These are phyloP conservation scores for Sceloporus undulatus DNA, from an alignment of 2,113 vertebrate species.

Conservation along the genomic window DNA sequence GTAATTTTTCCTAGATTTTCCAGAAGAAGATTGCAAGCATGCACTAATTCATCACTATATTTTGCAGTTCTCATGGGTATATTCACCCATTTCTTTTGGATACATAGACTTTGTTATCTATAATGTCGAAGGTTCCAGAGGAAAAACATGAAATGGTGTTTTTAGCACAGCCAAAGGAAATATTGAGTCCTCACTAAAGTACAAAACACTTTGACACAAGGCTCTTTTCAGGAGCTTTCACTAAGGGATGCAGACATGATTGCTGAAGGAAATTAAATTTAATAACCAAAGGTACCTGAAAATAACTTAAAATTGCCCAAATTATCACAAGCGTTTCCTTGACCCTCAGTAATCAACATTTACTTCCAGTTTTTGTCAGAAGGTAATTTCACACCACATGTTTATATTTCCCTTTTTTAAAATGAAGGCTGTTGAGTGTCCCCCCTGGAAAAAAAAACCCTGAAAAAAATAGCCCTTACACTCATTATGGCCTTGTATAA, in stretches of 20 bases:
- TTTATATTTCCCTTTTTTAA: constrained; percentile 55
- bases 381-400: constrained; percentile 50
- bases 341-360: constrained; percentile 54
- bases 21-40: constrained; percentile 51
- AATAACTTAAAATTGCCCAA: constrained; percentile 44
- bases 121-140: constrained; percentile 65
- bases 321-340: constrained; percentile 56
- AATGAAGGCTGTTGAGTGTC: constrained; percentile 40
- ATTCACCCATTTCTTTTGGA: constrained; percentile 71
- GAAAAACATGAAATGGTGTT: constrained; percentile 66
- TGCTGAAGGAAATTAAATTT: constrained; percentile 78
- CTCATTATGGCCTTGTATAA: neutral
- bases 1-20: constrained; percentile 56
- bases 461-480: constrained; percentile 34
- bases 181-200: constrained; percentile 48
- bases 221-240: constrained; percentile 56
- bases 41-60: constrained; percentile 50
- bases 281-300: constrained; percentile 70
- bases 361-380: constrained; percentile 61
- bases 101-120: constrained; percentile 53
- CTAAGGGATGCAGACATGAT: constrained; percentile 46
- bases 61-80: constrained; percentile 57
- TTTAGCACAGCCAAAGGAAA: constrained; percentile 46
- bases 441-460: neutral
- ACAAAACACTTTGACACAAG: constrained; percentile 36